Evolutionary conservation across 2,888 invertebrate species (phyloP).

Genomic region (Drosophila longiperda): DNA sequence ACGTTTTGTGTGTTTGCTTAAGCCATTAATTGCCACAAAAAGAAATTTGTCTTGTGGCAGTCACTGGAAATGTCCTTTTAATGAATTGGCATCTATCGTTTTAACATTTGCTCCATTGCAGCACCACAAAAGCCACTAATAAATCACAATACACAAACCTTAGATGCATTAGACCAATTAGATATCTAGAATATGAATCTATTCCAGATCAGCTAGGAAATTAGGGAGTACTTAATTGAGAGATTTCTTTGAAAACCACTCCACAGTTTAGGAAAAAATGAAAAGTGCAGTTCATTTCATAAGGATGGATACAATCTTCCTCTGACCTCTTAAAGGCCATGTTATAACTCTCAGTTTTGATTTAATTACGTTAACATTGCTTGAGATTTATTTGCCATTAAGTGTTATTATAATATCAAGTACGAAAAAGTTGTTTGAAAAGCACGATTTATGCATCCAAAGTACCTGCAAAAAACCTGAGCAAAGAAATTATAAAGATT

Average conservation of each 20-base stretch:
- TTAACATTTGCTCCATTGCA: constrained; percentile 47
- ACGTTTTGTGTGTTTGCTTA: constrained; percentile 37
- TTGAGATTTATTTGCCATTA: constrained; percentile 73
- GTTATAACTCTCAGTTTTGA: constrained; percentile 29
- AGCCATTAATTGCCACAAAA: constrained; percentile 67
- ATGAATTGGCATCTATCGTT: constrained; percentile 55
- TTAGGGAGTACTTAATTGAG: background rate
- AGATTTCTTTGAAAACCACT: background rate
- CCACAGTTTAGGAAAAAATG: background rate
- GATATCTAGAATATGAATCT: background rate
- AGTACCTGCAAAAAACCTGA: constrained; percentile 47
- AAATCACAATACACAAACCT: constrained; percentile 23
- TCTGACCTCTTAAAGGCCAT: background rate
- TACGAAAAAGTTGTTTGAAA: constrained; percentile 61
- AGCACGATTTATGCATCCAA: constrained; percentile 69
- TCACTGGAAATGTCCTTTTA: constrained; percentile 51
- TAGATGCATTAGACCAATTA: constrained; percentile 38
- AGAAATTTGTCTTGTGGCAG: constrained; percentile 43
- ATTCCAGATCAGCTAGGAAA: background rate
- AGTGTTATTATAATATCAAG: constrained; percentile 55
- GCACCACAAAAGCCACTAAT: constrained; percentile 33
- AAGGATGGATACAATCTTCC: background rate
- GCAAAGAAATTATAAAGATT: constrained; percentile 43
- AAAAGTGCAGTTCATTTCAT: background rate
- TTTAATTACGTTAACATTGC: constrained; percentile 67